phyloP scores from a whole-genome alignment of 2,113 vertebrate genomes.

The Leptobrachium leishanense region DNA sequence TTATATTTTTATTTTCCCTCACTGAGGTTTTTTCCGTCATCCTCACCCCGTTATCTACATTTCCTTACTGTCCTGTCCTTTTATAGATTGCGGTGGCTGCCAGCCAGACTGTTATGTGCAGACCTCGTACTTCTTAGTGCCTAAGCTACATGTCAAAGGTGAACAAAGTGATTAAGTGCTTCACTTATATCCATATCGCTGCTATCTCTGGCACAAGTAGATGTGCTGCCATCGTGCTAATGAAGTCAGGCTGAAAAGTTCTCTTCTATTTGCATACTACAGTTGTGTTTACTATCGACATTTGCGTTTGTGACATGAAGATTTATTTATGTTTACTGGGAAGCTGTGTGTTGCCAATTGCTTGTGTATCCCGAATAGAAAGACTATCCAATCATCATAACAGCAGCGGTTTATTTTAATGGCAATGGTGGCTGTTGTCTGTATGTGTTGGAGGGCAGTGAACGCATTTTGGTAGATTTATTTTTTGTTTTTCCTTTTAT shows the following conservation, averaged over 20 bases:
- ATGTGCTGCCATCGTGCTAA: slow-evolving; percentile 39
- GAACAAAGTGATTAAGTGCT: slow-evolving; percentile 46
- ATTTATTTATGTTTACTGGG: no score
- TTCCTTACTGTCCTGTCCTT: neutral
- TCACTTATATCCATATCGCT: slow-evolving; percentile 31
- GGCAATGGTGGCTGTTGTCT: no score
- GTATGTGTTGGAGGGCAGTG: no score
- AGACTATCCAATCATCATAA: no score
- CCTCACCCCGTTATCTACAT: slow-evolving; percentile 13
- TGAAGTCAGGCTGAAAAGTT: slow-evolving; percentile 21
- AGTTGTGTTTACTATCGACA: neutral
- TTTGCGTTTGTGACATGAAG: no score
- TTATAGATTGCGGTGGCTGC: slow-evolving; percentile 18
- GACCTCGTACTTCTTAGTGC: slow-evolving; percentile 15
- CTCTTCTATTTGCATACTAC: slow-evolving; percentile 7
- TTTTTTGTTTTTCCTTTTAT: no score
- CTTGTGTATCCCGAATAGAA: no score
- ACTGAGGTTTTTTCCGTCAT: slow-evolving; percentile 15
- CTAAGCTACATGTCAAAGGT: slow-evolving; percentile 41
- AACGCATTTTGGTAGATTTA: no score
- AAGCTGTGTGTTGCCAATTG: no score
- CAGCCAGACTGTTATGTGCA: slow-evolving; percentile 24
- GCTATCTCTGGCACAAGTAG: slow-evolving; percentile 42
- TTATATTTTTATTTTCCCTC: neutral
- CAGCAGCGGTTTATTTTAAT: no score